phyloP scores from a whole-genome alignment of 2,113 vertebrate genomes.

The Dicerorhinus sumatrensis region DNA sequence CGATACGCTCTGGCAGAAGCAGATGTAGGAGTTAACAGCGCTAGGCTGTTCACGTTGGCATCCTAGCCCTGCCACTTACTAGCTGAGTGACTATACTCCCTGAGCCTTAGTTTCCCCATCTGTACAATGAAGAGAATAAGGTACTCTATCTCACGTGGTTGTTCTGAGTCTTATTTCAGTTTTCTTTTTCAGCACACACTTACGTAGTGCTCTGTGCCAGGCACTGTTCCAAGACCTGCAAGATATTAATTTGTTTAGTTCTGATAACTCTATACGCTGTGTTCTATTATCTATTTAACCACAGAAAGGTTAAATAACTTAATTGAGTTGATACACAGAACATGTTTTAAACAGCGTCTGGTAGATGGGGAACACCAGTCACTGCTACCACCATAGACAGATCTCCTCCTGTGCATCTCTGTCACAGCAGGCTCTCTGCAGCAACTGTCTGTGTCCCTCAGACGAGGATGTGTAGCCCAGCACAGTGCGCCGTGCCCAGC shows the following conservation, averaged over 20 bases:
- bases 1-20: background rate
- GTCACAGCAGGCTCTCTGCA: background rate
- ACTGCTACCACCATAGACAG: background rate
- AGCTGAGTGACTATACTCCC: background rate
- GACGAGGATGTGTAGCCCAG: background rate
- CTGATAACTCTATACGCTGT: background rate
- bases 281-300: background rate
- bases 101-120: background rate
- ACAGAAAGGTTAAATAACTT: background rate
- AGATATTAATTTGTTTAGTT: background rate
- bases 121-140: background rate
- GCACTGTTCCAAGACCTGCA: background rate
- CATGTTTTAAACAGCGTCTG: background rate
- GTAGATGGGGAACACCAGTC: background rate
- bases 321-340: background rate
- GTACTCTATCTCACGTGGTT: background rate
- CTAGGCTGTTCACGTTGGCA: no score
- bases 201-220: background rate
- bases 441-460: background rate
- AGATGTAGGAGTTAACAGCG: background rate
- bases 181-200: background rate
- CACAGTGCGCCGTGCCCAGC: no score
- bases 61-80: background rate
- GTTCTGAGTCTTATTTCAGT: background rate
- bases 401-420: rapidly evolving